These are phyloP conservation scores for Rhodeus uyekii DNA, from an alignment of 2,797 vertebrate genomes.

Conservation along the genomic window DNA sequence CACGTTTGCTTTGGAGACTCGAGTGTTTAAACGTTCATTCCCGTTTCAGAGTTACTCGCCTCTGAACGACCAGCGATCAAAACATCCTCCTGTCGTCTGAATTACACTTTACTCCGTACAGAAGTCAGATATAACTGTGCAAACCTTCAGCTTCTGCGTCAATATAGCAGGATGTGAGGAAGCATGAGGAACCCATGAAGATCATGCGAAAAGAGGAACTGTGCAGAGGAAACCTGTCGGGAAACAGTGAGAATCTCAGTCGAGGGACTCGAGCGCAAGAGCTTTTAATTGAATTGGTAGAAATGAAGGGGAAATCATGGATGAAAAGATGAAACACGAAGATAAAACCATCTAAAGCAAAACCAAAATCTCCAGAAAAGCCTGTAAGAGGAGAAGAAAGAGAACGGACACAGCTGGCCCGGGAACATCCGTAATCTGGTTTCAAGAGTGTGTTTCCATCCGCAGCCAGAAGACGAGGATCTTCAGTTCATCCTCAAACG, in stretches of 20 bases:
- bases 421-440: constrained; percentile 12
- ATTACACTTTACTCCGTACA: too few relatives aligned
- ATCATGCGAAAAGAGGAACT: not conserved
- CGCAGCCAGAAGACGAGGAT: not conserved
- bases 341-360: not conserved
- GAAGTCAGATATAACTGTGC: too few relatives aligned
- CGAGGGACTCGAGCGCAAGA: not conserved
- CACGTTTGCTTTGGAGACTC: constrained; percentile 70
- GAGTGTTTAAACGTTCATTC: constrained; percentile 38
- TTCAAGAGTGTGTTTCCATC: constrained; percentile 13
- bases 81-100: too few relatives aligned
- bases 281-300: not conserved
- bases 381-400: not conserved
- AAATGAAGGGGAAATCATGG: not conserved
- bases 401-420: not conserved
- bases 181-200: not conserved
- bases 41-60: not conserved
- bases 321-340: not conserved
- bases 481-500: not conserved
- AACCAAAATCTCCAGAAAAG: not conserved
- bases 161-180: too few relatives aligned
- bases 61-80: not conserved
- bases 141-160: too few relatives aligned
- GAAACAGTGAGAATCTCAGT: not conserved
- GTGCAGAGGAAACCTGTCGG: too few relatives aligned